These are phyloP conservation scores for Drosophila melanosoma DNA, from an alignment of 2,888 invertebrate species.

Conservation along the genomic window DNA sequence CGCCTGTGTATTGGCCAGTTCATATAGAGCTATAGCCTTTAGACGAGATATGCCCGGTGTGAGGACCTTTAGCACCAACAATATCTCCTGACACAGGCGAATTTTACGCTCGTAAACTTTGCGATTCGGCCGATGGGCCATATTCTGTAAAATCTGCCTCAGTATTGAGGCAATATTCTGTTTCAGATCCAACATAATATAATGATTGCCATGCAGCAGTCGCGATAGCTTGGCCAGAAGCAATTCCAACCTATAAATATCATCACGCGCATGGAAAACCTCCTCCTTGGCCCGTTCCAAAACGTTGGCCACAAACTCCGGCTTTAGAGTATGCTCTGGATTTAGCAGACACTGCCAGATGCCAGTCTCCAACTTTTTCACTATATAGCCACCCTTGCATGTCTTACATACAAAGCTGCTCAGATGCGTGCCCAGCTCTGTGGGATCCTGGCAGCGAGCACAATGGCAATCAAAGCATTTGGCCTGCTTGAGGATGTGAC, in stretches of 20 bases:
- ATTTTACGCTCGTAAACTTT: conserved; percentile 88
- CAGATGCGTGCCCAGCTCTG: conserved; percentile 89
- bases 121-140: conserved; percentile 86
- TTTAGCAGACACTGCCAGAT: conserved; percentile 81
- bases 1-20: conserved; percentile 89
- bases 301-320: conserved; percentile 85
- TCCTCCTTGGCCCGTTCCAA: conserved; percentile 85
- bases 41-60: conserved; percentile 86
- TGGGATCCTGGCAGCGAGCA: conserved; percentile 88
- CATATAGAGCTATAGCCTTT: conserved; percentile 90
- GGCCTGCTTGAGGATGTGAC: conserved; percentile 88
- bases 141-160: conserved; percentile 85
- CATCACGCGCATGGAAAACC: conserved; percentile 84
- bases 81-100: conserved; percentile 88
- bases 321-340: conserved; percentile 60
- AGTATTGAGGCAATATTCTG: conserved; percentile 89
- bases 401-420: conserved; percentile 85
- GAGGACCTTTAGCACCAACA: conserved; percentile 88
- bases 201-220: conserved; percentile 89
- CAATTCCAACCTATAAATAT: conserved; percentile 84
- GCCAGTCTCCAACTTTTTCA: conserved; percentile 45
- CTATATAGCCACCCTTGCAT: conserved; percentile 66
- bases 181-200: conserved; percentile 88
- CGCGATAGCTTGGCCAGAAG: conserved; percentile 86
- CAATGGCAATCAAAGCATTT: conserved; percentile 92